A percentile compares a stretch with the other conserved stretches of the same genome.
phyloP scores from a whole-genome alignment of 2,888 invertebrate genomes.

The Vesta saturnalis region DNA sequence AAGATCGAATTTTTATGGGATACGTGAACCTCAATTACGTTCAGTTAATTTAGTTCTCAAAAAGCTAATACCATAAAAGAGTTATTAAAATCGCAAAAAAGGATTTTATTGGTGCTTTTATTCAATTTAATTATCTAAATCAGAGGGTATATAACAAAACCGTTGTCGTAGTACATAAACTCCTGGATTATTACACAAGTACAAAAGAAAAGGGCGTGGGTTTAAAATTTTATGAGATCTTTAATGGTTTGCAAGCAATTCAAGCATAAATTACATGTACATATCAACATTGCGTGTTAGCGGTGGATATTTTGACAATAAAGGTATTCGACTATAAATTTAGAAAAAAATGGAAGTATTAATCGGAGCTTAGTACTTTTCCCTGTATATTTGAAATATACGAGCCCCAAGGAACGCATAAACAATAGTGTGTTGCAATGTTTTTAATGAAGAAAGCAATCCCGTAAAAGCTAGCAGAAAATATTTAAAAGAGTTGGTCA shows the following conservation, averaged over 20 bases:
- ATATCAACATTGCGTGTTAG: constrained; percentile 13
- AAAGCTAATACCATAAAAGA: no score
- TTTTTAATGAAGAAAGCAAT: constrained; percentile 46
- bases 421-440: constrained; percentile 36
- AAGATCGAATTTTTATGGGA: no score
- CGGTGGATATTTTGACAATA: constrained; percentile 24
- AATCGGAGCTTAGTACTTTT: constrained; percentile 36
- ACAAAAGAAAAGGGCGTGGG: constrained; percentile 11
- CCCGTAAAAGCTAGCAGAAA: constrained; percentile 45
- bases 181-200: constrained; percentile 4
- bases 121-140: constrained; percentile 1
- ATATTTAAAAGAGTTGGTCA: constrained; percentile 47
- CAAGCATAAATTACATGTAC: constrained; percentile 7
- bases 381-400: constrained; percentile 31
- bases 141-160: background rate
- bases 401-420: constrained; percentile 29
- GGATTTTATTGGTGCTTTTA: background rate
- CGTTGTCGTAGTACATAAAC: constrained; percentile 4
- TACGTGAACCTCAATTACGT: no score
- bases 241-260: constrained; percentile 11
- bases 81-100: background rate
- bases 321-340: constrained; percentile 28
- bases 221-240: constrained; percentile 13
- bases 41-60: no score
- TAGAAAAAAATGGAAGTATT: constrained; percentile 31